A percentile compares a stretch with the other conserved stretches of the same genome.
These are phyloP conservation scores for Sphecodes monilicornis DNA, from an alignment of 2,888 invertebrate species.

Conservation along the genomic window DNA sequence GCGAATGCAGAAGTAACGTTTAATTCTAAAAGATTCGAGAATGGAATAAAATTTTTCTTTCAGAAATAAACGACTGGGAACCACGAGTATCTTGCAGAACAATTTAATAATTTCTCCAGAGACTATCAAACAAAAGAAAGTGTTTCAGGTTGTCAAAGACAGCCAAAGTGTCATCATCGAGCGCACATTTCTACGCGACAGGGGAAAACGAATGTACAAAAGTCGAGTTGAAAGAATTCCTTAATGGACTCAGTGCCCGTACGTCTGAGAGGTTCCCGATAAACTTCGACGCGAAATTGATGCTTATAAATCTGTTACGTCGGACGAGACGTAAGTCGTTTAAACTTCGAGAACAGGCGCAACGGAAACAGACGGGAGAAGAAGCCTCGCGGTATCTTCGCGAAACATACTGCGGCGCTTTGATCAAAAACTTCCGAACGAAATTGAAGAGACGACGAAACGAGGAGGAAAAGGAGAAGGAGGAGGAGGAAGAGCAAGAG, in stretches of 20 bases:
- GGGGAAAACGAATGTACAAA: background rate
- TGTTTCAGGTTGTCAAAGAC: background rate
- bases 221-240: constrained; percentile 6
- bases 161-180: background rate
- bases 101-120: background rate
- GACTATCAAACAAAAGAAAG: background rate
- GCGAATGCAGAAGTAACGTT: background rate
- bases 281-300: background rate
- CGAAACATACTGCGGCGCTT: background rate
- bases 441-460: background rate
- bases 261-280: background rate
- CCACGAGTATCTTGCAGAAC: background rate
- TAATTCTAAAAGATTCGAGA: background rate
- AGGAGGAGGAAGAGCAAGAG: background rate
- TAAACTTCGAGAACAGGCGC: background rate
- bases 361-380: constrained; percentile 4
- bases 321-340: constrained; percentile 1
- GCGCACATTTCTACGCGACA: background rate
- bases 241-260: background rate
- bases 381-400: background rate
- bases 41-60: too few relatives aligned
- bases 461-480: background rate
- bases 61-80: background rate
- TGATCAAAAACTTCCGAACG: background rate
- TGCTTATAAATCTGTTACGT: constrained; percentile 15